These are phyloP conservation scores for Trachurus trachurus DNA, from an alignment of 2,797 vertebrate species.

Conservation along the genomic window DNA sequence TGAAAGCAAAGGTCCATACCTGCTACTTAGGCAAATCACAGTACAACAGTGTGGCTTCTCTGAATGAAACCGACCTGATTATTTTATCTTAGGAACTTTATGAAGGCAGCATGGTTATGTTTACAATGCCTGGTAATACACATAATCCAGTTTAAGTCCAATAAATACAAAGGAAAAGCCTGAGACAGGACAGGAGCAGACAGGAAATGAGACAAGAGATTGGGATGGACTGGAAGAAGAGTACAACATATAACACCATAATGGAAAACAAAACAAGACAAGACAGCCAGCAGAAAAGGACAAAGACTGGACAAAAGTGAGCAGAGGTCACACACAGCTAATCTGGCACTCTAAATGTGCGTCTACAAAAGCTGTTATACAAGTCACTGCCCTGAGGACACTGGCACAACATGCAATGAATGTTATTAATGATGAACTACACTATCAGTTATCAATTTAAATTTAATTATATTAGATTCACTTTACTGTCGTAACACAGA, in stretches of 20 bases:
- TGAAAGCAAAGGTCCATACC: neutral
- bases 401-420: neutral
- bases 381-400: neutral
- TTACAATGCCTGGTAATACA: neutral
- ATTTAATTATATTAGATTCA: neutral
- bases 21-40: neutral
- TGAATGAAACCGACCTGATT: neutral
- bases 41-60: neutral
- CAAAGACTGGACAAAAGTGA: neutral
- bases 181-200: conserved; percentile 1
- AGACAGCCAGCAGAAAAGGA: neutral
- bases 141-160: conserved; percentile 9
- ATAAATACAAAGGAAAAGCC: conserved; percentile 5
- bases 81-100: neutral
- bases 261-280: neutral
- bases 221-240: neutral
- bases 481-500: neutral
- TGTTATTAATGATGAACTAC: conserved; percentile 9
- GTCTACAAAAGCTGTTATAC: conserved; percentile 4
- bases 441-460: conserved; percentile 21
- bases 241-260: neutral
- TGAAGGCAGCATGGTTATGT: neutral
- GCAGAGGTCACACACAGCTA: neutral
- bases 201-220: conserved; percentile 15
- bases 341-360: conserved; percentile 25